Evolutionary conservation across 2,888 invertebrate species (phyloP), one percentile per base, ranked within the genome.

Genomic region (Tryphoninae sp.): DNA sequence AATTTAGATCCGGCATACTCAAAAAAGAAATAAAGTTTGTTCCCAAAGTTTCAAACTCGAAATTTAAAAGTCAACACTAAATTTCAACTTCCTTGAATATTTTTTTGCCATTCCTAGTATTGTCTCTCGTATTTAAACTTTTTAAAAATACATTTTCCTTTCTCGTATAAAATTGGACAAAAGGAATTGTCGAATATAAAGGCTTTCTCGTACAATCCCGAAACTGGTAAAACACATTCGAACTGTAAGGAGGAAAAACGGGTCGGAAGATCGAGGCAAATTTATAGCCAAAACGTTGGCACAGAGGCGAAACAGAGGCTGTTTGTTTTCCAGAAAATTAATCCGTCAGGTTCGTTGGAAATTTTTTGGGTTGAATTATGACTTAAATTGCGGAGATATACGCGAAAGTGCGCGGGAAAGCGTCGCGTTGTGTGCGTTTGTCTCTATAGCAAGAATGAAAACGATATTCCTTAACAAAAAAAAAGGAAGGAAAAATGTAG

Each of bases 261-360:
- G 23, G 77, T 40, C 45, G 53, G 51, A 59, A 40, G 11, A 33
- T 11, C 16, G 51, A 71, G 53, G 23, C 13, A 64, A 81, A 81
- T 83, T 76, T 79, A 83, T 81, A 11, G 78, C 62, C 53, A 4
- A 4, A 73, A 58, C 75, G 83, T 78, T 78, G 81, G 75, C 72
- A 69, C 55, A 65, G n/a, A 33, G 72, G 68, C 67, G 58, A 81
- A 81, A 78, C 68, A 53, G 61, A 64, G 73, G 76, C 81, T 78
- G 82, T 80, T 69, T 83, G 78, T 84, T 84, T 84, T 83, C 81
- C 67, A 80, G 82, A 71, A 83, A 85, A 85, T 84, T 84, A 85
- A 85, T 85, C 83, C 82, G 78, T 81, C 76, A 72, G 76, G 67
- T 69, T 78, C 76, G 76, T 81, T 53, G 79, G 61, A 71, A 82